A percentile compares a stretch with the other conserved stretches of the same genome.
phyloP scores from a whole-genome alignment of 2,888 invertebrate species.

The Yponomeuta cagnagella region DNA sequence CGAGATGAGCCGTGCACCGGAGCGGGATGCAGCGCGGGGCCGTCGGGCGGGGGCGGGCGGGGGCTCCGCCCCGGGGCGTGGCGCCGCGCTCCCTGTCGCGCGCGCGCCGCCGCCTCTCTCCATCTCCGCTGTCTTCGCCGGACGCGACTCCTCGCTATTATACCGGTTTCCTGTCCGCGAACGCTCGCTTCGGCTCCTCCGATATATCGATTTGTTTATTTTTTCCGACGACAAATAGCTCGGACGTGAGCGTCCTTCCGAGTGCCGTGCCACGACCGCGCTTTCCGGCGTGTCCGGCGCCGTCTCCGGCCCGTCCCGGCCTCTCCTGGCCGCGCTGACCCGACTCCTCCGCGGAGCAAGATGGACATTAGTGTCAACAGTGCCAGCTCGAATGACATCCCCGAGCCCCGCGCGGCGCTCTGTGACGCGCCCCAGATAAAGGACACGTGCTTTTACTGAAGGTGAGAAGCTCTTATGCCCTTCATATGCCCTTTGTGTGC shows the following conservation, averaged over 20 bases:
- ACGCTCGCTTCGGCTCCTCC: slow-evolving; percentile 61
- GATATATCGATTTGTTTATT: slow-evolving; percentile 72
- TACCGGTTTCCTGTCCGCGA: slow-evolving; percentile 71
- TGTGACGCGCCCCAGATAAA: slow-evolving; percentile 12
- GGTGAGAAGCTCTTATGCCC: slow-evolving; percentile 17
- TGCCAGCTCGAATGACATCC: background rate
- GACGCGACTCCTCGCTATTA: slow-evolving; percentile 63
- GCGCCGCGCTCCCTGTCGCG: slow-evolving; percentile 32
- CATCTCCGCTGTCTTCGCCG: slow-evolving; percentile 34
- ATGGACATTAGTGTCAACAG: slow-evolving; percentile 7
- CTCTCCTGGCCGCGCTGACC: slow-evolving; percentile 15
- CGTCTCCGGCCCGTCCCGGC: slow-evolving; percentile 28
- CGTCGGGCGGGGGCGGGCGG: slow-evolving; percentile 32
- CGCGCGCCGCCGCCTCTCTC: slow-evolving; percentile 27
- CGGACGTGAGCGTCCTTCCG: slow-evolving; percentile 19
- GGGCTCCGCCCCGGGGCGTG: slow-evolving; percentile 38
- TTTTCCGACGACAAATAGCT: slow-evolving; percentile 59
- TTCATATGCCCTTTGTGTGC: background rate
- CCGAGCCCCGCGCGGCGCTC: background rate
- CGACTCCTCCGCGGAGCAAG: background rate
- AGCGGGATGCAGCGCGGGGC: slow-evolving; percentile 20
- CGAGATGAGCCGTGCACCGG: slow-evolving; percentile 13
- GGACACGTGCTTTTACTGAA: slow-evolving; percentile 19
- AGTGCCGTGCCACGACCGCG: slow-evolving; percentile 13
- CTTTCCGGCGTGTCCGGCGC: slow-evolving; percentile 24